Evolutionary conservation across 2,113 vertebrate genomes (phyloP), one percentile per base, ranked within the genome.

Genomic region (Herpetotheres cachinnans): DNA sequence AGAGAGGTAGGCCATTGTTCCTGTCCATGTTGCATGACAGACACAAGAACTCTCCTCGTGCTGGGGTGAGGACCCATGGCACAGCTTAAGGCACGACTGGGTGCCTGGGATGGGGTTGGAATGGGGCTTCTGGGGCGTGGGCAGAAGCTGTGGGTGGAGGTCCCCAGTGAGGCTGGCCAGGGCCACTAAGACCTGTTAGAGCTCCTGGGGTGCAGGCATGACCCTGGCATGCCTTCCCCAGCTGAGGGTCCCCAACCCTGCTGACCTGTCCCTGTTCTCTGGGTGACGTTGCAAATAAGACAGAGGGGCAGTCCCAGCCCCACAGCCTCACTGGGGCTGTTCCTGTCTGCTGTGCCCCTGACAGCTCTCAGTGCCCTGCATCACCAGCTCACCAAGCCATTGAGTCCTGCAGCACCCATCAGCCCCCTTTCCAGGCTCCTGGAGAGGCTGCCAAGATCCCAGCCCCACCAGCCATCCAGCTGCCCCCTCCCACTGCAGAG

Each of bases 41-140:
- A 54, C 34, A 63, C 0, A 0, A 70, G 72, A 67, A 21, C 4
- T 76, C 44, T 11, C 26, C 27, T 62, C 0, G 0, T 32, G 26
- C 70, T 58, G 30, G 18, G 30, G 10, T 36, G 50, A 78, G 30
- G 54, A 71, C 25, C 17, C 30, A 20, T 0, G 0, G 54, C 52
- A 56, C 15, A 49, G 54, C 40, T 38, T 29, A 44, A 47, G 36
- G 65, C 59, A 84, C 34, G 44, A 24, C 46, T 62, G 38, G 32
- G 32, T 76, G 24, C 58, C 58, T 5, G 2, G 56, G 32, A 49
- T n/a, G 18, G 14, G 78, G 46, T 34, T 84, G 36, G 1, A 2
- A 27, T 59, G 27, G 24, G 9, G 26, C 20, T 82, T 42, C 52
- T 1, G 2, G 19, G 6, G 13, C 34, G 19, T 9, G 9, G n/a